These are phyloP conservation scores for Hydropsyche betteni DNA, from an alignment of 2,888 invertebrate genomes.

Conservation along the genomic window DNA sequence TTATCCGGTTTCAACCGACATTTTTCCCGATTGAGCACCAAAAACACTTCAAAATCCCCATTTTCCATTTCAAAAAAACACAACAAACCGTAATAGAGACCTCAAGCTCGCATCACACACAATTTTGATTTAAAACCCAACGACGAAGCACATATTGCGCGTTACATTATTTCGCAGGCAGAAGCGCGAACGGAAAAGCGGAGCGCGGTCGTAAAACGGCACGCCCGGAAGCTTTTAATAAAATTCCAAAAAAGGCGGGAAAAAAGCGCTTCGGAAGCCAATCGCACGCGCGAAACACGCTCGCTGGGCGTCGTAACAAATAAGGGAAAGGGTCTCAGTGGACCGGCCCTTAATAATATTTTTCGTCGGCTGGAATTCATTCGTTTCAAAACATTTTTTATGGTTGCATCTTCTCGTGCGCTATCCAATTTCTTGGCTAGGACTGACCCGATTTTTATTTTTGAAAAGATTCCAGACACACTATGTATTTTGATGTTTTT, in stretches of 20 bases:
- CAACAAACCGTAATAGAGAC: no score
- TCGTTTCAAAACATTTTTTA: conserved; percentile 40
- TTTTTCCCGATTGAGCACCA: no score
- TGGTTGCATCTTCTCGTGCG: conserved; percentile 32
- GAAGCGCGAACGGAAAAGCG: neutral
- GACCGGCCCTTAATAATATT: conserved; percentile 28
- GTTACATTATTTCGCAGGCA: no score
- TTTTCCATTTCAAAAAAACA: no score
- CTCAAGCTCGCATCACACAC: no score
- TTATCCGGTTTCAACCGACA: no score
- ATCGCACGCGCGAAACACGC: conserved; percentile 31
- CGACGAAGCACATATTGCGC: no score
- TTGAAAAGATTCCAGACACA: neutral
- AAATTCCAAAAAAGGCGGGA: conserved; percentile 16
- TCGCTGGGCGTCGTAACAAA: conserved; percentile 28
- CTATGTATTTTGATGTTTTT: neutral
- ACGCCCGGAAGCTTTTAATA: conserved; percentile 22
- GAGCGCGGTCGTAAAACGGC: neutral
- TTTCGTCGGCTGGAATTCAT: conserved; percentile 28
- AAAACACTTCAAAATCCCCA: no score
- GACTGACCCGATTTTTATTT: conserved; percentile 27
- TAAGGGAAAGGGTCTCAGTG: conserved; percentile 32
- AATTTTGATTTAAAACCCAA: no score
- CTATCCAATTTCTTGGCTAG: conserved; percentile 35
- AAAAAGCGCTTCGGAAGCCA: conserved; percentile 16